phyloP scores from a whole-genome alignment of 2,113 vertebrate genomes.

The Sula dactylatra region DNA sequence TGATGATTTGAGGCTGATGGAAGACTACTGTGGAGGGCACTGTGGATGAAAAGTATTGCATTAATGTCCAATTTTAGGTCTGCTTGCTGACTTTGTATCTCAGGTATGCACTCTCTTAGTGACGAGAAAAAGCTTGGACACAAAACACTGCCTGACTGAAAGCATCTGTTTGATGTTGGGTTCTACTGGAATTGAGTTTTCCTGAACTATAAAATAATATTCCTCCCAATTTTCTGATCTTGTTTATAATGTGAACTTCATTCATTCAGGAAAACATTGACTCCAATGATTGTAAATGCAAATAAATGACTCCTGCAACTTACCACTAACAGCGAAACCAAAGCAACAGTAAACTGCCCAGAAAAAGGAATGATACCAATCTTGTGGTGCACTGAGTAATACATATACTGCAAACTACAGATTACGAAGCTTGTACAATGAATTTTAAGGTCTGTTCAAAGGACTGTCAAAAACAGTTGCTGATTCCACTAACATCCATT shows the following conservation, averaged over 20 bases:
- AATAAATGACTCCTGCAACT: constrained; percentile 68
- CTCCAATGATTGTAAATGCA: neutral
- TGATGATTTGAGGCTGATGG: neutral
- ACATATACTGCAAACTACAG: neutral
- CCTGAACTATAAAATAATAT: constrained; percentile 72
- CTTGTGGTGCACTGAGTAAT: constrained; percentile 45
- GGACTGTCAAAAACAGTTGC: neutral
- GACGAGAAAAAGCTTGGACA: neutral
- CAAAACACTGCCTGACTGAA: neutral
- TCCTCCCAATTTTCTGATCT: constrained; percentile 74
- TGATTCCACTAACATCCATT: neutral
- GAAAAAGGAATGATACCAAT: constrained; percentile 80
- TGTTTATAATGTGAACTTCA: constrained; percentile 70
- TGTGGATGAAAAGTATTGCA: neutral
- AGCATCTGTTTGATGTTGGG: neutral
- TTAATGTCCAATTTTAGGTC: neutral
- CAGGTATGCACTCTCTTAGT: neutral
- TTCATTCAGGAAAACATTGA: neutral
- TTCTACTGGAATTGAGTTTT: neutral
- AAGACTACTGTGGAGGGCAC: neutral
- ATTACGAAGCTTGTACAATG: neutral
- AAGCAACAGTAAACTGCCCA: constrained; percentile 80
- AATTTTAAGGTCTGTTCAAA: neutral
- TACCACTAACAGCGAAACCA: constrained; percentile 75
- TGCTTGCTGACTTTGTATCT: neutral